These are phyloP conservation scores for Cynopterus sphinx DNA, from an alignment of 2,797 vertebrate species.

Conservation along the genomic window DNA sequence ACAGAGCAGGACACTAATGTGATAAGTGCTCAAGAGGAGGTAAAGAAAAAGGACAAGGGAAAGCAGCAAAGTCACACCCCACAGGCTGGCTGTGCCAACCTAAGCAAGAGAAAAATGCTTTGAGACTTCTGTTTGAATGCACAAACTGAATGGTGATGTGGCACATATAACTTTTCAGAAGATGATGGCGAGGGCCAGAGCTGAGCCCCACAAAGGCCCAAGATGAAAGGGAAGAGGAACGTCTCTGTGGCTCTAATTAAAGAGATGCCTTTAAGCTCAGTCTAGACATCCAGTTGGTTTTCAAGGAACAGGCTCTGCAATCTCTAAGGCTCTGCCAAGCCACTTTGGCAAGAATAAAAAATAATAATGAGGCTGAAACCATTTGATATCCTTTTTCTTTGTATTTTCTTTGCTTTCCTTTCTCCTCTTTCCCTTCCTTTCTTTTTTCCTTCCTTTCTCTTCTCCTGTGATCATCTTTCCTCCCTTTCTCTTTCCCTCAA, in stretches of 20 bases:
- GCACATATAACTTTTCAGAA: slow-evolving; percentile 58
- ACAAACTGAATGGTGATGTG: slow-evolving; percentile 70
- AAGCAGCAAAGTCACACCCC: slow-evolving; percentile 59
- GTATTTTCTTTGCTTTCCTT: neutral
- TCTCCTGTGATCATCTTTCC: neutral
- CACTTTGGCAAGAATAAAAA: slow-evolving; percentile 45
- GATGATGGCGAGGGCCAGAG: slow-evolving; percentile 1
- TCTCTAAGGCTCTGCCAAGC: slow-evolving; percentile 54
- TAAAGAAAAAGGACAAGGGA: neutral
- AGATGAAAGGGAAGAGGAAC: slow-evolving; percentile 65
- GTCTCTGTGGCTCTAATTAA: slow-evolving; percentile 65
- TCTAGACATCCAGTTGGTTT: slow-evolving; percentile 65
- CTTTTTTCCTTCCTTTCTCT: neutral
- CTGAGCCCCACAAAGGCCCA: slow-evolving; percentile 30
- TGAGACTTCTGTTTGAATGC: slow-evolving; percentile 65
- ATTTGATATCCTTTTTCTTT: neutral
- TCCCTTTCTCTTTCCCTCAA: neutral
- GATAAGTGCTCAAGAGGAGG: slow-evolving; percentile 22
- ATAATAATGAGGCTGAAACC: neutral
- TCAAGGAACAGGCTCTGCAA: slow-evolving; percentile 52
- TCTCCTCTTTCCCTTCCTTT: neutral
- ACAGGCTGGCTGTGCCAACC: slow-evolving; percentile 44
- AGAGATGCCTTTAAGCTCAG: slow-evolving; percentile 58
- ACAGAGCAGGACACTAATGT: slow-evolving; percentile 59
- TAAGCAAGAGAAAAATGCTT: slow-evolving; percentile 59